Conservation (phyloP, 2,797 vertebrate species). For the Neosilurus hyrtlii region DNA sequence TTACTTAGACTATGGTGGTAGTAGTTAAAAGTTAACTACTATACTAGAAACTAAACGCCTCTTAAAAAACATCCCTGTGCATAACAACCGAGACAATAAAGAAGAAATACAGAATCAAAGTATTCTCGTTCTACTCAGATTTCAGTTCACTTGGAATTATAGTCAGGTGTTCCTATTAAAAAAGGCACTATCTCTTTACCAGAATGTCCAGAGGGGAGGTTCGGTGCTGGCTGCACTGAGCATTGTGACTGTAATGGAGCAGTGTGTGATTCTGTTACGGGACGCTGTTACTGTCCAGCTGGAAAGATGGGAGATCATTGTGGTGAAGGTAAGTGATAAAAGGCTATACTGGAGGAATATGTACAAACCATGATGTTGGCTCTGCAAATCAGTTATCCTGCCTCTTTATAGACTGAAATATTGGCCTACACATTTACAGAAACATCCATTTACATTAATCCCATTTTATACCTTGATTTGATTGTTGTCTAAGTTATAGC, state of each 20-base stretch:
- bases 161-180: background rate
- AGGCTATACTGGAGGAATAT: background rate
- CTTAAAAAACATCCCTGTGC: background rate
- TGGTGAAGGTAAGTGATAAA: slow-evolving; percentile 69
- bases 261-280: slow-evolving; percentile 66
- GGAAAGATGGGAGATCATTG: slow-evolving; percentile 74
- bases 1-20: background rate
- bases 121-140: background rate
- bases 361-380: background rate
- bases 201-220: slow-evolving; percentile 73
- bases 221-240: slow-evolving; percentile 70
- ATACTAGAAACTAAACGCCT: background rate
- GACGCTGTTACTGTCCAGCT: slow-evolving; percentile 70
- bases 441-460: slow-evolving; percentile 26
- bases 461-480: slow-evolving; percentile 30
- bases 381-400: background rate
- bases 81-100: background rate
- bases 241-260: slow-evolving; percentile 73
- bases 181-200: slow-evolving; percentile 23
- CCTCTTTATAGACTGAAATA: background rate
- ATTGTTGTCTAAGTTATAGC: slow-evolving; percentile 19
- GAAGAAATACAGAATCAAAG: background rate
- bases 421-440: background rate
- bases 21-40: background rate
- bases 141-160: background rate